phyloP scores from a whole-genome alignment of 2,888 invertebrate genomes.

The Alitta virens region DNA sequence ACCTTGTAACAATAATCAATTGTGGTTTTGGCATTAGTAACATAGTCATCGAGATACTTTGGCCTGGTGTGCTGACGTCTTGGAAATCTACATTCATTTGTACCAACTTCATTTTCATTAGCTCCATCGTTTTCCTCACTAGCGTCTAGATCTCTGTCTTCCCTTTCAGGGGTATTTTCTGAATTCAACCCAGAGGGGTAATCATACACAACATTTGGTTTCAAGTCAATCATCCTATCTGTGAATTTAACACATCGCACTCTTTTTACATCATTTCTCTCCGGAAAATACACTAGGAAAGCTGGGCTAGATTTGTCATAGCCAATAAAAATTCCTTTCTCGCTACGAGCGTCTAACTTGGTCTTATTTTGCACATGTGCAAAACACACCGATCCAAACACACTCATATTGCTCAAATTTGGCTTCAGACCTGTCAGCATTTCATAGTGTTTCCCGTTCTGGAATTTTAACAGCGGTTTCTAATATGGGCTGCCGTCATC shows the following conservation, averaged over 20 bases:
- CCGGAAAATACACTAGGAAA: constrained; percentile 4
- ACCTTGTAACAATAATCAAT: constrained; percentile 10
- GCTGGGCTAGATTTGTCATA: constrained; percentile 11
- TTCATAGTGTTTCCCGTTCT: constrained; percentile 12
- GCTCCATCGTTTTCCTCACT: not conserved
- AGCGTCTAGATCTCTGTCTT: not conserved
- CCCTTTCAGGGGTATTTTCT: not conserved
- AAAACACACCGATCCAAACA: constrained; percentile 23
- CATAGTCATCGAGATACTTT: not conserved
- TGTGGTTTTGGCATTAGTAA: not conserved
- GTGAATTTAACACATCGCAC: constrained; percentile 4
- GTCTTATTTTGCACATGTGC: constrained; percentile 14
- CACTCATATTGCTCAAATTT: constrained; percentile 16
- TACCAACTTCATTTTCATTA: constrained; percentile 1
- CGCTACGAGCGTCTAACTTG: constrained; percentile 23
- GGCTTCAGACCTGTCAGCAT: constrained; percentile 11
- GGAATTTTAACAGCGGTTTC: too few species aligned
- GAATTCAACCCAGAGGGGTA: not conserved
- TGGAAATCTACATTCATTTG: not conserved
- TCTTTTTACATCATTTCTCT: not conserved
- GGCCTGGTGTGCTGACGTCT: not conserved
- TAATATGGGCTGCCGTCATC: too few species aligned
- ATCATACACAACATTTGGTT: too few species aligned
- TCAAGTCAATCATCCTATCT: not conserved
- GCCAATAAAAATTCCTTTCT: constrained; percentile 9